Percentiles rank a stretch among this genome's conserved stretches.
These are phyloP conservation scores for Styela plicata DNA, from an alignment of 23 tunicate genomes.

Conservation along the genomic window DNA sequence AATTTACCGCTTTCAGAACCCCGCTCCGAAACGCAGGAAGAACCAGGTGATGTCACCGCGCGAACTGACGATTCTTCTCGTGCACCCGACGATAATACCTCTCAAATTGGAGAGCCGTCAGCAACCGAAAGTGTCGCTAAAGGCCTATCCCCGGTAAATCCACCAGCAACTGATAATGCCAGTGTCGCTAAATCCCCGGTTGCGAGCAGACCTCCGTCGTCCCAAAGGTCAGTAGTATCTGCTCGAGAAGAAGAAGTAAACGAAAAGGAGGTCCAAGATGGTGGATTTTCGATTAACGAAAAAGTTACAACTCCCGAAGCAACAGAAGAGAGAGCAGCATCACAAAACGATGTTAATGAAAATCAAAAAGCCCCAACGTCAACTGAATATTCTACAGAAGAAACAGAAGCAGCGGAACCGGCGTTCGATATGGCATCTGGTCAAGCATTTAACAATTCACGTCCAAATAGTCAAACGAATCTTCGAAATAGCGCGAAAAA, in stretches of 20 bases:
- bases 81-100: too few species aligned
- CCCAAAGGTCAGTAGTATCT: too few species aligned
- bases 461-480: background rate
- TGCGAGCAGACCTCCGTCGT: too few species aligned
- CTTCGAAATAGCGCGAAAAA: background rate
- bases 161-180: too few species aligned
- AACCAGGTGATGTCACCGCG: background rate
- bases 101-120: too few species aligned
- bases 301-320: background rate
- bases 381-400: background rate
- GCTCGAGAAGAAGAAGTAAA: too few species aligned
- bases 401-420: background rate
- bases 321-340: background rate
- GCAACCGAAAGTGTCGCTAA: too few species aligned
- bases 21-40: background rate
- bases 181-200: too few species aligned
- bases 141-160: too few species aligned
- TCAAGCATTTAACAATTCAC: background rate
- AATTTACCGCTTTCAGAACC: background rate
- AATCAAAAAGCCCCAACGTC: background rate
- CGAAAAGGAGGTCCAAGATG: background rate
- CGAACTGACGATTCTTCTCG: too few species aligned
- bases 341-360: background rate
- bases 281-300: background rate
- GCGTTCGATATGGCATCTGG: slow-evolving; percentile 3